Base-by-base conservation (phyloP, 2,797 vertebrate species). In the Aythya fuligula region DNA sequence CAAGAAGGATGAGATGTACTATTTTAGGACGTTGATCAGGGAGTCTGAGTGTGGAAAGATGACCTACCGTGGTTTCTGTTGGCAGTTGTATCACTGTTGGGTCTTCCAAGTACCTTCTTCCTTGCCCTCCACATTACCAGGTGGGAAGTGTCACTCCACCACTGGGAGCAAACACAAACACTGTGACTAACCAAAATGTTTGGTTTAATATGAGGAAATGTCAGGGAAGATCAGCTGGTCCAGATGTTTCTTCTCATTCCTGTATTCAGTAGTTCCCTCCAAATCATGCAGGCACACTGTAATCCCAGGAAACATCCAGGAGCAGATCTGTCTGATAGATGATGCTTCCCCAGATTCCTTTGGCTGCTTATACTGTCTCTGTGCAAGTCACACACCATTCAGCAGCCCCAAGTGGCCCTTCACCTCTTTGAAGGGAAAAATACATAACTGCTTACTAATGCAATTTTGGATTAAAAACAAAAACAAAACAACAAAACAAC, bases 401-500 rank as follows among this genome's bases (percentile, higher is more conserved):
- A 2, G 5, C 8, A 84, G 14, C 2, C 4, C 6, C 0, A 8
- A 38, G 5, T 2, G 2, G 32, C 38, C 7, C 16, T 79, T 66
- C 43, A 75, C 5, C 1, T 13, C 47, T 78, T 62, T 36, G 9
- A 67, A 85, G 19, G 45, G 8, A 14, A 79, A 84, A 58, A 17
- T 19, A 21, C 19, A 28, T 10, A 36, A 39, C 6, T 30, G 8
- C 6, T 69, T 75, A 51, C 3, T 71, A 8, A 6, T 58, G 15
- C 51, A 69, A 82, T 54, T 66, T 43, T 32, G 16, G 21, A 57
- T 45, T 53, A 15, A 43, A 65, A 43, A 47, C 21, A 47, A 20
- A 30, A 21, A 5, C 13, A 64, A 64, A 38, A 16, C 16, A 11
- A 51, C 12, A 51, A 51, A 51, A 3, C 38, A 39, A 84, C 17